A percentile compares a stretch with the other conserved stretches of the same genome.
Conservation (phyloP, 1,140 invertebrate species). For the Diabrotica undecimpunctata region DNA sequence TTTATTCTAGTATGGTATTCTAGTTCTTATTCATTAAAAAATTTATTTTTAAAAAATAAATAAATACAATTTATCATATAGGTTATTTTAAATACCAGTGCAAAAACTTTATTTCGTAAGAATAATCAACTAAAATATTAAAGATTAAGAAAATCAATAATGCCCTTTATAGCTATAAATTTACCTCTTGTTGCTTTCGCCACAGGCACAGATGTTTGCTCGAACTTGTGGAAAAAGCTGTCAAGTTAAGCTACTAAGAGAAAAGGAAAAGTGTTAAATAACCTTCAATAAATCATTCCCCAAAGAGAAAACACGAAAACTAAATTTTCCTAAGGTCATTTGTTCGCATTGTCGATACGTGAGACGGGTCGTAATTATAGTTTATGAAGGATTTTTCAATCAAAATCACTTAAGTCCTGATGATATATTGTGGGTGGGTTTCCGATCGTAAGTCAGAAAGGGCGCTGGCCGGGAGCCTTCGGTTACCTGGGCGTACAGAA, state of each 20-base stretch:
- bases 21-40: no score
- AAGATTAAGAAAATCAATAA: no score
- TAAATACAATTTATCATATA: no score
- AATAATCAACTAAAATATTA: no score
- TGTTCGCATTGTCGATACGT: slow-evolving; percentile 7
- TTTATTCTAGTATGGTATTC: no score
- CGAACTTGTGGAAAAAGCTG: no score
- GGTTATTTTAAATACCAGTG: no score
- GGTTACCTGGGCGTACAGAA: slow-evolving; percentile 14
- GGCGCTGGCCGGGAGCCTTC: slow-evolving; percentile 11
- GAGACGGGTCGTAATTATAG: slow-evolving; percentile 10
- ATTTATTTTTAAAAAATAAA: no score
- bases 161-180: no score
- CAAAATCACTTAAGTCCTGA: slow-evolving; percentile 27
- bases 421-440: slow-evolving; percentile 24
- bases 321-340: slow-evolving; percentile 3
- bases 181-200: no score
- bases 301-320: not conserved
- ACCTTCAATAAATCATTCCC: not conserved
- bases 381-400: slow-evolving; percentile 32
- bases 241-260: not conserved
- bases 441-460: slow-evolving; percentile 21
- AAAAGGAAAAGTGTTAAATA: not conserved
- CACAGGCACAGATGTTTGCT: no score
- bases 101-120: no score